Conservation (phyloP, 2,797 vertebrate genomes). For the Trematomus bernacchii region DNA sequence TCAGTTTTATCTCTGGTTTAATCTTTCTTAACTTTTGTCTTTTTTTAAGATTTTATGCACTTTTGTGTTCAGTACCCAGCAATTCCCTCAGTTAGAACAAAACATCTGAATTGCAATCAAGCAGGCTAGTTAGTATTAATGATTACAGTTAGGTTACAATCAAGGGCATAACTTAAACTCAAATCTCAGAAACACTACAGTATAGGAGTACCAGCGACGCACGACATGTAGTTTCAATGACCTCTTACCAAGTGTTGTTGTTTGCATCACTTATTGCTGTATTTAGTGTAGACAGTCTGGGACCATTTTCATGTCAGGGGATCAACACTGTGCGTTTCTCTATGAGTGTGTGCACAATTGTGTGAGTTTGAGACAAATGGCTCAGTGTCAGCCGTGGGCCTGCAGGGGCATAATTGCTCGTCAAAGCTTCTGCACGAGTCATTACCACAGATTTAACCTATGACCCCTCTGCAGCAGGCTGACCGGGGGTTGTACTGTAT, state of each 20-base stretch:
- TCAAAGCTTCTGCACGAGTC: slow-evolving; percentile 74
- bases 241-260: slow-evolving; percentile 15
- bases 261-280: slow-evolving; percentile 28
- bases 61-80: background rate
- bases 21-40: background rate
- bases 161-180: too few species aligned
- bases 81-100: background rate
- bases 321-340: slow-evolving; percentile 13
- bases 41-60: background rate
- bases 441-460: slow-evolving; percentile 75
- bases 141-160: background rate
- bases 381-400: slow-evolving; percentile 45
- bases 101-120: slow-evolving; percentile 9
- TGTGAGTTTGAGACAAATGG: slow-evolving; percentile 52
- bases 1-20: background rate
- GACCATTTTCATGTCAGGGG: slow-evolving; percentile 24
- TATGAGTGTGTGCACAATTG: slow-evolving; percentile 24
- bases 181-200: background rate
- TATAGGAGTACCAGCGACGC: background rate
- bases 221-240: slow-evolving; percentile 18
- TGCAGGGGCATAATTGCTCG: slow-evolving; percentile 72
- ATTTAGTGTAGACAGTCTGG: slow-evolving; percentile 26
- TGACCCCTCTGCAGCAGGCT: slow-evolving; percentile 51
- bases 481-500: slow-evolving; percentile 28
- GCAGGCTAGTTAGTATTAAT: background rate